phyloP scores from a whole-genome alignment of 35 echinoderm and acorn worm species.

The Heliocidaris erythrogramma region DNA sequence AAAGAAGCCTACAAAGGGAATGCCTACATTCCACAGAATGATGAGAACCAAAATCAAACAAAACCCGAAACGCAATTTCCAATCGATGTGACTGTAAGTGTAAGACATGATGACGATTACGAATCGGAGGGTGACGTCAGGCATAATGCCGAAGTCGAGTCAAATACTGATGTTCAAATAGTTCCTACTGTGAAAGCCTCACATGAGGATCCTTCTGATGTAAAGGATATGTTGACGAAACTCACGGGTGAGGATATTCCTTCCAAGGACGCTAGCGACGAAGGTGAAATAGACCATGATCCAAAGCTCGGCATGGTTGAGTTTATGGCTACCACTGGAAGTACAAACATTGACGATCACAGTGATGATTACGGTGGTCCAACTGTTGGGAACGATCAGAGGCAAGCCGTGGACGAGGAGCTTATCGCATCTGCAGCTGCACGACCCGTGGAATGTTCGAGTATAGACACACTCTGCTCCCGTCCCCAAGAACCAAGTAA shows the following conservation, averaged over 20 bases:
- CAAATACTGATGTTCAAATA: neutral
- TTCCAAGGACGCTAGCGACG: neutral
- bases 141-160: neutral
- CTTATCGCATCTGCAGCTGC: neutral
- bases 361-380: neutral
- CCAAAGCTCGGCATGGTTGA: neutral
- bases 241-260: neutral
- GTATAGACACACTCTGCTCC: neutral
- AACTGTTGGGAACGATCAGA: neutral
- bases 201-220: neutral
- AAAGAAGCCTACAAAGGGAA: neutral
- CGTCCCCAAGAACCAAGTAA: neutral
- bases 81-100: neutral
- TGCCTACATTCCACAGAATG: neutral
- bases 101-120: neutral
- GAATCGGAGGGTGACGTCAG: neutral
- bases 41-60: slow-evolving; percentile 5
- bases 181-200: neutral
- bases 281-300: neutral
- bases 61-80: neutral
- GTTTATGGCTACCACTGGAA: neutral
- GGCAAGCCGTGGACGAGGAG: neutral
- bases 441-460: slow-evolving; percentile 8
- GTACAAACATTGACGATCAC: neutral
- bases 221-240: neutral